phyloP scores from a whole-genome alignment of 1,140 invertebrate species.

The Zaprionus lachaisei region DNA sequence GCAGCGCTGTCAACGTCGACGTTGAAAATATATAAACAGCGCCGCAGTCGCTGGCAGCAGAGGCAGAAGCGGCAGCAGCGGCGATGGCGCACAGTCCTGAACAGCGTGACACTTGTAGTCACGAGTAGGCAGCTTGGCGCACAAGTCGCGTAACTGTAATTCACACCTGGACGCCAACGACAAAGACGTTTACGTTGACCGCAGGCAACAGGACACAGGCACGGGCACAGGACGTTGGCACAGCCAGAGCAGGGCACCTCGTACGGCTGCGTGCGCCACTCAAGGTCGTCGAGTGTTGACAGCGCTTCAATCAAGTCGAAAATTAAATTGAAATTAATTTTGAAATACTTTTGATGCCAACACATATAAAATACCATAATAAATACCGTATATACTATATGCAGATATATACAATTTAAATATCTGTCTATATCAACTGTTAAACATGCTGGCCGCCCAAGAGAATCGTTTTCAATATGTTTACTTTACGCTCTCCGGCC shows the following conservation, averaged over 20 bases:
- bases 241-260: no score
- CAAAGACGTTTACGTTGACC: background rate
- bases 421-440: conserved; percentile 24
- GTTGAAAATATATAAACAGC: conserved; percentile 38
- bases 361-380: background rate
- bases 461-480: conserved; percentile 80
- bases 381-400: conserved; percentile 4
- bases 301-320: background rate
- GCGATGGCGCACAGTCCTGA: conserved; percentile 31
- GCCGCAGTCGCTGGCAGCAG: conserved; percentile 18
- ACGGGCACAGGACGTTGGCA: no score
- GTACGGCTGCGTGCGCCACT: conserved; percentile 45
- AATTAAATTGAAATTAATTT: background rate
- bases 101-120: conserved; percentile 53
- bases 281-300: conserved; percentile 26
- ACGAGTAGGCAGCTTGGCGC: conserved; percentile 49
- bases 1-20: conserved; percentile 3
- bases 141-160: conserved; percentile 49
- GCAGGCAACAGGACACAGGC: conserved; percentile 19
- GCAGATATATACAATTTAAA: background rate
- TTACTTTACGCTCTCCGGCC: conserved; percentile 75
- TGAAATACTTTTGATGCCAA: conserved; percentile 6
- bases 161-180: conserved; percentile 44
- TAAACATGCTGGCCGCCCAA: conserved; percentile 62
- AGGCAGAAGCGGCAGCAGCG: background rate